phyloP scores from a whole-genome alignment of 2,113 vertebrate species.

The Halichoerus grypus region DNA sequence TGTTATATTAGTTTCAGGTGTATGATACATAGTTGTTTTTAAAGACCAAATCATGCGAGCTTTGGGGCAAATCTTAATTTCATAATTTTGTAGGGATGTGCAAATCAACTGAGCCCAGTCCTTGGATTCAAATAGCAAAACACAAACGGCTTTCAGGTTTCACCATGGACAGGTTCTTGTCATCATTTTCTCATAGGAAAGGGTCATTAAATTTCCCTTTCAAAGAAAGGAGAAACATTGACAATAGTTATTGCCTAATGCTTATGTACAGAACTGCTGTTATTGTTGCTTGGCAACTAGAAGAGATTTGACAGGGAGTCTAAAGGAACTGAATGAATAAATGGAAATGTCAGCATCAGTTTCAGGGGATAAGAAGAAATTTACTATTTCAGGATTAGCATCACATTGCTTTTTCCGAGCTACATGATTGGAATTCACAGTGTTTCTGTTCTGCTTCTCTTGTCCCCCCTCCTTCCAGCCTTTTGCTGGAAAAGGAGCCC shows the following conservation, averaged over 20 bases:
- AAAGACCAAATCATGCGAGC: constrained; percentile 69
- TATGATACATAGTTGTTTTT: constrained; percentile 60
- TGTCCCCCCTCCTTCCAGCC: not conserved
- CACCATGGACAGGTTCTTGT: constrained; percentile 75
- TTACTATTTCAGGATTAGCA: constrained; percentile 67
- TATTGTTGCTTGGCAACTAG: constrained; percentile 86
- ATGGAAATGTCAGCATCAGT: constrained; percentile 78
- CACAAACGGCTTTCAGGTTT: constrained; percentile 30
- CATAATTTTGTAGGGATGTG: constrained; percentile 64
- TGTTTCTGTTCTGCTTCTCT: not conserved
- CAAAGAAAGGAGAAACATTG: constrained; percentile 80
- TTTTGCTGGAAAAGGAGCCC: not conserved
- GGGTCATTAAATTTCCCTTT: constrained; percentile 79
- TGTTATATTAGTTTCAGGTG: not conserved
- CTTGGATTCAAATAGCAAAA: constrained; percentile 27
- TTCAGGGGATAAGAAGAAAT: constrained; percentile 72
- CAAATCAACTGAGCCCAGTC: constrained; percentile 67
- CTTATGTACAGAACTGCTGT: constrained; percentile 77
- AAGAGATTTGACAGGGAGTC: constrained; percentile 81
- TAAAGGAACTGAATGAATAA: constrained; percentile 75
- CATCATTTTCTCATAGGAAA: constrained; percentile 83
- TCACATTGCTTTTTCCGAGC: constrained; percentile 48
- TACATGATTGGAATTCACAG: constrained; percentile 41
- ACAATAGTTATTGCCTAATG: constrained; percentile 78
- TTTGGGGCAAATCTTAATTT: constrained; percentile 74